Percentiles rank a stretch among this genome's conserved stretches.
Conservation (phyloP, 2,797 vertebrate genomes). For the Trematomus bernacchii region DNA sequence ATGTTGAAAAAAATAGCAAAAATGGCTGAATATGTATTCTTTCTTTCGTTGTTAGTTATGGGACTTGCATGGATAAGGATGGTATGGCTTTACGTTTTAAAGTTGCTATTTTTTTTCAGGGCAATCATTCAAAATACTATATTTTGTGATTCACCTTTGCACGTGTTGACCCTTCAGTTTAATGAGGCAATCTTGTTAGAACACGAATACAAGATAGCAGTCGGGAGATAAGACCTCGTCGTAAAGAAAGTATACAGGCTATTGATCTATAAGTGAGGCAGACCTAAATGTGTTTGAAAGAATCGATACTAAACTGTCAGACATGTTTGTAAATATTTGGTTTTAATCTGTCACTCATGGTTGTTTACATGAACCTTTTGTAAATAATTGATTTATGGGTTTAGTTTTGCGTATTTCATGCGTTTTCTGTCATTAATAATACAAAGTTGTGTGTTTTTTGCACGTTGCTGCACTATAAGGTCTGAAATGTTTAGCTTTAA, state of each 20-base stretch:
- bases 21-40: not conserved
- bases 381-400: conserved; percentile 22
- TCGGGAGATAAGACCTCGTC: conserved; percentile 53
- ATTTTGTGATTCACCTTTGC: conserved; percentile 59
- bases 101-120: conserved; percentile 19
- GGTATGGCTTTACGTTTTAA: not conserved
- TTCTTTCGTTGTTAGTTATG: not conserved
- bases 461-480: not conserved
- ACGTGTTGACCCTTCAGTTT: conserved; percentile 65
- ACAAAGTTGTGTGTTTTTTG: not conserved
- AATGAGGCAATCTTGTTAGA: conserved; percentile 53
- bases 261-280: conserved; percentile 33
- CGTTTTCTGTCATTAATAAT: not conserved
- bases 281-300: conserved; percentile 27
- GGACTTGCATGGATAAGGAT: not conserved
- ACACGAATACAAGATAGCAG: conserved; percentile 51
- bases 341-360: conserved; percentile 5
- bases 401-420: conserved; percentile 14
- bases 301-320: conserved; percentile 23
- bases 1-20: not conserved
- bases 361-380: conserved; percentile 8
- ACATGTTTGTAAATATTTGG: conserved; percentile 57
- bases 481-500: not conserved
- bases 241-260: conserved; percentile 46
- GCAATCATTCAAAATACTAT: conserved; percentile 17